Base-by-base conservation (phyloP, 2,113 vertebrate genomes). In the Eudyptes chrysolophus region DNA sequence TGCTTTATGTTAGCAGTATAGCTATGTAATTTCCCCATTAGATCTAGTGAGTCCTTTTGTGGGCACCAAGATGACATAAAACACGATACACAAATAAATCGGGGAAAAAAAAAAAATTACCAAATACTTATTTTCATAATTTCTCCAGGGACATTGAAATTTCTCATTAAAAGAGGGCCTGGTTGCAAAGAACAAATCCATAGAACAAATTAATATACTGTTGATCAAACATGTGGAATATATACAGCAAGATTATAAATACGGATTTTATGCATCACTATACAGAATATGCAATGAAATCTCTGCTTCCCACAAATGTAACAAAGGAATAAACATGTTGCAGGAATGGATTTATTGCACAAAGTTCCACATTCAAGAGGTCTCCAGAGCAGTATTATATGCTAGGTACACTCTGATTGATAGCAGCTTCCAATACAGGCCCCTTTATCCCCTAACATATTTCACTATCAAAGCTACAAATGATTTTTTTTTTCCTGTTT, bases 261-360 rank as follows among this genome's bases (percentile, higher is more conserved):
- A 79, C 12, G 32, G 42, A 82, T 95, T 87, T 92, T 92, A 89
- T 84, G 75, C 61, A 92, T 81, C 60, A 17, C 65, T 68, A 1
- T 70, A 60, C 54, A 79, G 62, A 83, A 77, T n/a, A 74, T 8
- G 36, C 69, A 93, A 87, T 34, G 68, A 92, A 90, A 89, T 60
- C 42, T 90, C 76, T 61, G 34, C 85, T 96, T 77, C 66, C 42
- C 25, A 81, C 74, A 80, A 96, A 65, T 14, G 38, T 85, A 94
- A 94, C 84, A 92, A 89, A 90, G 60, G 74, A 95, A 96, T 92
- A 81, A 95, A 95, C 55, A 87, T 68, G 69, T 57, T 92, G 80
- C 51, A 83, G 71, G 60, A 89, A 65, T 27, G 54, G 88, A 97
- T 94, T 94, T 95, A 95, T 77, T 82, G 80, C 92, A 71, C 49